phyloP scores from a whole-genome alignment of 2,797 vertebrate genomes.

The Epinephelus coioides region DNA sequence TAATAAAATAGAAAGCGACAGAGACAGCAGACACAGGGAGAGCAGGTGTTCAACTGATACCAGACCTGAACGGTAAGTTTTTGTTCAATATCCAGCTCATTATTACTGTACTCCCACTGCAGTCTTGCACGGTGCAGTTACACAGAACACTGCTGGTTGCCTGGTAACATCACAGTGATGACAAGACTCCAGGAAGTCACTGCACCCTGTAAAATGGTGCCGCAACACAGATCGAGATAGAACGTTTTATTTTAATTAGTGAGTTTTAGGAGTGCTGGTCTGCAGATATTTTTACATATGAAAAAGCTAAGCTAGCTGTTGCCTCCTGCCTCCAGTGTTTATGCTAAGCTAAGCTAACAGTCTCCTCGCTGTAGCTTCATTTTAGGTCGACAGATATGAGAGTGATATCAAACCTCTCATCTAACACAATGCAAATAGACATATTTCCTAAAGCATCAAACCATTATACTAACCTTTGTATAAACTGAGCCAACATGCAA shows the following conservation, averaged over 20 bases:
- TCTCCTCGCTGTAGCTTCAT: not conserved
- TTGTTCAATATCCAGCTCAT: slow-evolving; percentile 43
- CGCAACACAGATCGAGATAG: not conserved
- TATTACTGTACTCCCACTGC: slow-evolving; percentile 28
- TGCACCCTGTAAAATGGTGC: not conserved
- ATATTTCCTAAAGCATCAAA: not conserved
- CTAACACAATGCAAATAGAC: not conserved
- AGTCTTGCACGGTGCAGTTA: not conserved
- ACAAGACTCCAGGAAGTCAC: slow-evolving; percentile 36
- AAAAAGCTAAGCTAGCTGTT: not conserved
- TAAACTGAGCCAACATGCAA: not conserved
- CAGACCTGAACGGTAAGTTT: slow-evolving; percentile 29
- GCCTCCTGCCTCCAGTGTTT: not conserved
- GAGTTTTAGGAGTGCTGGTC: not conserved
- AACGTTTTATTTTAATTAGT: not conserved
- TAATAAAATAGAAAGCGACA: slow-evolving; percentile 10
- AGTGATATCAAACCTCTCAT: not conserved
- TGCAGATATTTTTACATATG: not conserved
- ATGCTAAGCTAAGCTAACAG: slow-evolving; percentile 18
- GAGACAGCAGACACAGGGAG: slow-evolving; percentile 26
- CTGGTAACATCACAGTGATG: slow-evolving; percentile 34
- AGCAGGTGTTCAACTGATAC: slow-evolving; percentile 55
- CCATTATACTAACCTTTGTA: not conserved
- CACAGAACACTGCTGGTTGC: slow-evolving; percentile 35
- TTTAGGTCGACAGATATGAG: not conserved